phyloP scores from a whole-genome alignment of 2,113 vertebrate genomes.

The Ophiodon elongatus region DNA sequence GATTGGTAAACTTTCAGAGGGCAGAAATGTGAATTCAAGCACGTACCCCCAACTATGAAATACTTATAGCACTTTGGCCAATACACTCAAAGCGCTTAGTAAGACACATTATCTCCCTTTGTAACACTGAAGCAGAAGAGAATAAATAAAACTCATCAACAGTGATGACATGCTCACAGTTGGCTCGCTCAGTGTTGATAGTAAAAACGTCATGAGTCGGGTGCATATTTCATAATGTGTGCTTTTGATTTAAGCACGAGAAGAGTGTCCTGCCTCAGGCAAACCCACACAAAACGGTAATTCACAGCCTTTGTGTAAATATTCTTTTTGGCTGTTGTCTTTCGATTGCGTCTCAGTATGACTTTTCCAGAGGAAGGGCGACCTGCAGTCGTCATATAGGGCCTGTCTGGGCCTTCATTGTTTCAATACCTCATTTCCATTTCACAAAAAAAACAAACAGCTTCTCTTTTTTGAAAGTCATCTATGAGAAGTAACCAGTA shows the following conservation, averaged over 20 bases:
- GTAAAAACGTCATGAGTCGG: conserved; percentile 62
- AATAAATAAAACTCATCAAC: conserved; percentile 69
- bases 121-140: conserved; percentile 41
- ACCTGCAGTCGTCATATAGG: conserved; percentile 70
- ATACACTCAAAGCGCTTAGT: background rate
- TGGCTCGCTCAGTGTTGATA: conserved; percentile 39
- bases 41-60: background rate
- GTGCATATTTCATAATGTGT: conserved; percentile 60
- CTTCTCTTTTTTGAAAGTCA: background rate
- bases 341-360: conserved; percentile 76
- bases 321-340: conserved; percentile 88
- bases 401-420: conserved; percentile 42
- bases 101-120: conserved; percentile 26
- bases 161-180: conserved; percentile 37
- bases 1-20: conserved; percentile 23
- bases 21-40: conserved; percentile 34
- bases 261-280: conserved; percentile 77
- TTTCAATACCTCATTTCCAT: conserved; percentile 64
- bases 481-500: background rate
- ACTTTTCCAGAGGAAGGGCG: conserved; percentile 86
- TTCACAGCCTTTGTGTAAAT: conserved; percentile 88
- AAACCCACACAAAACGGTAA: conserved; percentile 84
- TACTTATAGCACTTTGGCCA: background rate
- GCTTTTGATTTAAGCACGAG: conserved; percentile 69
- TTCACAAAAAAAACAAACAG: background rate